Conservation (phyloP, 2,888 invertebrate genomes). For the Acrocera orbiculus region DNA sequence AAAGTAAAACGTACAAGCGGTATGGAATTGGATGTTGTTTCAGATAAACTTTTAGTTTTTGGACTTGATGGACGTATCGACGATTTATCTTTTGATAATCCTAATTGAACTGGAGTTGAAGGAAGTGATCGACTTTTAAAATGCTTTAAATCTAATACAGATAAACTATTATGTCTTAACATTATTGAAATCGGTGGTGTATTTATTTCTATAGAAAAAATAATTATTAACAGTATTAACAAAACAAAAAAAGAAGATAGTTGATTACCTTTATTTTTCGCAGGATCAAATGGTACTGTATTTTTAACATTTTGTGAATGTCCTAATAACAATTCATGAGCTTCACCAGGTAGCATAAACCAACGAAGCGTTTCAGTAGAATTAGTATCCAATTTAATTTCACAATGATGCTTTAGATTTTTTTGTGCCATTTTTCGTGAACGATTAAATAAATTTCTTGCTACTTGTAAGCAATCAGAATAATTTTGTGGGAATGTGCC, state of each 20-base stretch:
- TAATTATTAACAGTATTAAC: not conserved
- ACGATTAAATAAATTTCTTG: slow-evolving; percentile 56
- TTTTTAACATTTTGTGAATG: slow-evolving; percentile 61
- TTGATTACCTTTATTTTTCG: slow-evolving; percentile 24
- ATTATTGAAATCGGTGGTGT: slow-evolving; percentile 34
- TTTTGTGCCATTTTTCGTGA: slow-evolving; percentile 60
- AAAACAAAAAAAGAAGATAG: not conserved
- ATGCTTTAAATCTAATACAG: slow-evolving; percentile 43
- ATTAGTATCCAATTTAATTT: slow-evolving; percentile 8
- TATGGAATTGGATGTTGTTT: slow-evolving; percentile 9
- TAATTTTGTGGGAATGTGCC: slow-evolving; percentile 56
- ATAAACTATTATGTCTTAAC: slow-evolving; percentile 50
- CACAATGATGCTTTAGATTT: slow-evolving; percentile 44
- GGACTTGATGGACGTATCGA: slow-evolving; percentile 5
- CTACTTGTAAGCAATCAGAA: slow-evolving; percentile 61
- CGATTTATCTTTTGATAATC: slow-evolving; percentile 10
- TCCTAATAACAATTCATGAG: slow-evolving; percentile 54
- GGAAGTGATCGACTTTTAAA: slow-evolving; percentile 21
- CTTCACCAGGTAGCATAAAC: slow-evolving; percentile 82
- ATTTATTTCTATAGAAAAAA: slow-evolving; percentile 15
- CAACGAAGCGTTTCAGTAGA: slow-evolving; percentile 50
- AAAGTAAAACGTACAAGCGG: slow-evolving; percentile 13
- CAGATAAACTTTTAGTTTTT: not conserved
- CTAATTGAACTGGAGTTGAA: slow-evolving; percentile 16
- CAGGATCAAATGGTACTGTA: slow-evolving; percentile 55